Evolutionary conservation across 2,888 invertebrate genomes (phyloP), one percentile per base, ranked within the genome.

Genomic region (Melikaiella ostensackeni): DNA sequence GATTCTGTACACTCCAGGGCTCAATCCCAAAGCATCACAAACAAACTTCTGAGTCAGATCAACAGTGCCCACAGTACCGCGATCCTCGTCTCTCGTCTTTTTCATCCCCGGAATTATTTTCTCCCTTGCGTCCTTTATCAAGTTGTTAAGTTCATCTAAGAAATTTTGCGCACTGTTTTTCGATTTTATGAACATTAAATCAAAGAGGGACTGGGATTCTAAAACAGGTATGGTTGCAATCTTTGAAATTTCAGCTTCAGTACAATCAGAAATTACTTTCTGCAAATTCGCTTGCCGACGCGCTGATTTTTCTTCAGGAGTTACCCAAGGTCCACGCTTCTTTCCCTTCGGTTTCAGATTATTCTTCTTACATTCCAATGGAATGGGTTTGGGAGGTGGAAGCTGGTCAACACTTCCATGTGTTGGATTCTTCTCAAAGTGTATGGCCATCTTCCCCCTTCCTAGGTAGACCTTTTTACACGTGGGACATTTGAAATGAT

Each of bases 391-490:
- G 4, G 89, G 86, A 0, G 91, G 89, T 7, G 91, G 91, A 46
- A 91, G 81, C 75, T 89, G 92, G 81, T 88, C 91, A 4, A 83
- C 86, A 77, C 88, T 90, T 0, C 94, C 94, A 87, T 95, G 95
- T 78, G 92, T 92, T 2, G 95, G 95, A 89, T 94, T 92, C 83
- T 94, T 92, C 82, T 93, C 92, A 81, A 94, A 93, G 89, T 95
- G 95, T 77, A 93, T 91, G 27, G 93, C 92, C 91, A 95, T 93
- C 75, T 94, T 93, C 42, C 92, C 93, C 83, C 92, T 92, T 8
- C 95, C 95, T 75, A 95, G 90, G 88, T 95, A 95, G 21, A 94
- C 93, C 87, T 95, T 95, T 75, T 93, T 92, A 89, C 95, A 95
- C n/a, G 93, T 93, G 2, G 93, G 93, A 88, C 95, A 95, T n/a